Conservation (phyloP, 2,888 invertebrate species). For the Sicus ferrugineus region DNA sequence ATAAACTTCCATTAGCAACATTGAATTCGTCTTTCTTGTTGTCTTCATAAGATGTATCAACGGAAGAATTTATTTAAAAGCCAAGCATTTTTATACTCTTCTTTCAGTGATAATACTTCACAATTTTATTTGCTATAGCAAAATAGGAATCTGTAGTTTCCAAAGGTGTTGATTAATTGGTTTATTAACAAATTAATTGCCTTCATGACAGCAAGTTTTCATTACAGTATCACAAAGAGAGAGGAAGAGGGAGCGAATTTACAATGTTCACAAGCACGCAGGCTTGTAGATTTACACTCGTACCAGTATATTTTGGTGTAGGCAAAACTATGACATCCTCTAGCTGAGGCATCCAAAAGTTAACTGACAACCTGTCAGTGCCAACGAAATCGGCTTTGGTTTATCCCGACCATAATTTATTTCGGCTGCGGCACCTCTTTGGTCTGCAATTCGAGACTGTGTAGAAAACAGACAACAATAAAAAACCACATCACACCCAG, state of each 20-base stretch:
- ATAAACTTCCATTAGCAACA: no score
- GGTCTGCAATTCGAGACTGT: background rate
- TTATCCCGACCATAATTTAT: slow-evolving; percentile 19
- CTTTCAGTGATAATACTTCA: no score
- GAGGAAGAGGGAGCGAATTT: background rate
- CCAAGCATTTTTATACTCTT: no score
- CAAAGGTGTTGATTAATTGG: no score
- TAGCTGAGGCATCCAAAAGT: slow-evolving; percentile 11
- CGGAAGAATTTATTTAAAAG: no score
- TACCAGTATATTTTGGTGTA: background rate
- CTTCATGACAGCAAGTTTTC: background rate
- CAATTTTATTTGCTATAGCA: no score
- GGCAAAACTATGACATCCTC: background rate
- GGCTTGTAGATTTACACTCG: background rate
- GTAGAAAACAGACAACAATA: background rate
- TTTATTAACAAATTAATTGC: no score
- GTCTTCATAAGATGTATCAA: no score
- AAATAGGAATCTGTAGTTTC: no score
- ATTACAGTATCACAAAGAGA: background rate
- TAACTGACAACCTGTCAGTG: slow-evolving; percentile 13
- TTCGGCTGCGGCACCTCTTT: slow-evolving; percentile 17
- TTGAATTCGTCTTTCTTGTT: no score
- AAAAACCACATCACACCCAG: background rate
- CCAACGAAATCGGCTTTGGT: background rate
- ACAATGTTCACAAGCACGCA: background rate